Base-by-base conservation (phyloP, 2,888 invertebrate species). In the Mechanitis mazaeus region DNA sequence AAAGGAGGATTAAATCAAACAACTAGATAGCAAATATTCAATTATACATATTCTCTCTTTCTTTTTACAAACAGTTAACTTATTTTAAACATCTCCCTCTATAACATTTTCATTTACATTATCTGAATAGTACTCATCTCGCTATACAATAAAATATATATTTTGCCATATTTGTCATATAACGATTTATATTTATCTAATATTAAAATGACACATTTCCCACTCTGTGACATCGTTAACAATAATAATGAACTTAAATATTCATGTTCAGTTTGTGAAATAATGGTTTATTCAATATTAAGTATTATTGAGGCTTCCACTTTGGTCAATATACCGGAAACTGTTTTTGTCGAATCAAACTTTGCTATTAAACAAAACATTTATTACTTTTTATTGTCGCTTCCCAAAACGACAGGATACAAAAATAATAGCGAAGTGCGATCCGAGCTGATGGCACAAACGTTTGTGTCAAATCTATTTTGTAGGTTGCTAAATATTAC, bases 31-130 rank as follows among this genome's bases (percentile, higher is more conserved):
- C 87, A 90, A 90, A 89, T 89, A 85, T 85, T 88, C 85, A 88
- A 79, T 89, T 87, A 88, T 87, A 88, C 89, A 89, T 90, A 86
- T 88, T 78, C 84, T 84, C 84, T 87, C 82, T 85, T 72, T 84
- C 84, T 84, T 87, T 90, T 89, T 88, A 89, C 89, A 89, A 90
- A 90, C 89, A 89, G 82, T 88, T 87, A 87, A 87, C 89, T 87
- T 89, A 89, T 80, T 81, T 78, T 84, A 87, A 87, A 87, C 86
- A 84, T 85, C 80, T 87, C 83, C 79, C 74, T 87, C 81, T 84
- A 85, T 88, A 90, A 89, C 89, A 88, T 84, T 83, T 85, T 76
- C 81, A 85, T 87, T 88, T 88, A 87, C 85, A 88, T 86, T 87
- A 84, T 86, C 78, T 84, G 85, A 83, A 83, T 85, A 84, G 83